These are phyloP conservation scores for Lacanobia oleracea DNA, from an alignment of 2,888 invertebrate genomes.

Conservation along the genomic window DNA sequence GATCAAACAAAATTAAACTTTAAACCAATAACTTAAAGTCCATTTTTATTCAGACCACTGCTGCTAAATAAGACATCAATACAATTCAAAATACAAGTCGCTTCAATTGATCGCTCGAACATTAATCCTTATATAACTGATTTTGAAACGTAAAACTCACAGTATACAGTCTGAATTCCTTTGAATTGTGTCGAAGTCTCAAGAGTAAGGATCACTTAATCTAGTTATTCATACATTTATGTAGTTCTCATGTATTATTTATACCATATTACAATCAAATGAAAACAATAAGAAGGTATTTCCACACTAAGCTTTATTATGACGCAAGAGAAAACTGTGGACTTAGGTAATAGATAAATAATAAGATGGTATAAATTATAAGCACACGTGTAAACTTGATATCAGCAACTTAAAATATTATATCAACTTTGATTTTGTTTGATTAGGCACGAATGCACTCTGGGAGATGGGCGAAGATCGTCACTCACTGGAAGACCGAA, in stretches of 20 bases:
- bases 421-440: not conserved
- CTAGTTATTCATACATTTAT: conserved; percentile 66
- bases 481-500: too few species aligned
- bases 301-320: conserved; percentile 56
- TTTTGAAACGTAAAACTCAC: conserved; percentile 67
- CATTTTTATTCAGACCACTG: conserved; percentile 13
- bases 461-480: too few species aligned
- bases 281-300: conserved; percentile 61
- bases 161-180: conserved; percentile 64
- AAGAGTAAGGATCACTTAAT: conserved; percentile 62
- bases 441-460: not conserved
- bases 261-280: conserved; percentile 59
- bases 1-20: conserved; percentile 34
- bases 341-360: conserved; percentile 8
- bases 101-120: conserved; percentile 77
- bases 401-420: not conserved
- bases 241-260: conserved; percentile 65
- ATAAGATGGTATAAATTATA: not conserved
- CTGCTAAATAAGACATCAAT: conserved; percentile 46
- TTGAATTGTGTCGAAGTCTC: conserved; percentile 44
- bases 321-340: conserved; percentile 51
- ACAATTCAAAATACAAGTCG: conserved; percentile 61
- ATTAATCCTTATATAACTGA: conserved; percentile 67
- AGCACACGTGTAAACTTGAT: not conserved
- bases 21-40: not conserved